Evolutionary conservation across 2,888 invertebrate species (phyloP).

Genomic region (Pecten maximus): DNA sequence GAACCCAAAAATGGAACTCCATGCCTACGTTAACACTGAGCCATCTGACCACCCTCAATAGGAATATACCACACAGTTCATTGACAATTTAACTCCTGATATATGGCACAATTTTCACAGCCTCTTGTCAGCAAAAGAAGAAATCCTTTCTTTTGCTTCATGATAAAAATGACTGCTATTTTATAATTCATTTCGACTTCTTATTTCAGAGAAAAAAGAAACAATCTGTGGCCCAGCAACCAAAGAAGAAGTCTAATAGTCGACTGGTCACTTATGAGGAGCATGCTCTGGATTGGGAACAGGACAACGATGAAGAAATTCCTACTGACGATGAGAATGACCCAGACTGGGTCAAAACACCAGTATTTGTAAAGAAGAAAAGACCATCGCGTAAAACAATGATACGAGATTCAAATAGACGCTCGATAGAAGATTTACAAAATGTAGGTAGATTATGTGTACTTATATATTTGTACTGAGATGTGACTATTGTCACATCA

Average conservation of each 20-base stretch:
- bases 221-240: background rate
- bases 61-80: no score
- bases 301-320: constrained; percentile 45
- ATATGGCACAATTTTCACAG: no score
- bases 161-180: no score
- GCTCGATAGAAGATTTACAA: background rate
- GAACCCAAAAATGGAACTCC: no score
- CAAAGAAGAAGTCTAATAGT: constrained; percentile 26
- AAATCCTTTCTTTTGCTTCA: no score
- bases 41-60: no score
- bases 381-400: background rate
- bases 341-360: constrained; percentile 56
- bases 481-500: no score
- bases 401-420: background rate
- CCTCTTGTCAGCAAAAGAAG: no score
- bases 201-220: constrained; percentile 38
- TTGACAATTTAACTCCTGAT: no score
- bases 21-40: no score
- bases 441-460: background rate
- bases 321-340: constrained; percentile 54
- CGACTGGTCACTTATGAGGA: constrained; percentile 37
- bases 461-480: no score
- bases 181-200: background rate
- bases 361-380: constrained; percentile 40
- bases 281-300: constrained; percentile 39